Percentiles rank a stretch among this genome's conserved stretches.
These are phyloP conservation scores for Theretra japonica DNA, from an alignment of 2,888 invertebrate species.

Conservation along the genomic window DNA sequence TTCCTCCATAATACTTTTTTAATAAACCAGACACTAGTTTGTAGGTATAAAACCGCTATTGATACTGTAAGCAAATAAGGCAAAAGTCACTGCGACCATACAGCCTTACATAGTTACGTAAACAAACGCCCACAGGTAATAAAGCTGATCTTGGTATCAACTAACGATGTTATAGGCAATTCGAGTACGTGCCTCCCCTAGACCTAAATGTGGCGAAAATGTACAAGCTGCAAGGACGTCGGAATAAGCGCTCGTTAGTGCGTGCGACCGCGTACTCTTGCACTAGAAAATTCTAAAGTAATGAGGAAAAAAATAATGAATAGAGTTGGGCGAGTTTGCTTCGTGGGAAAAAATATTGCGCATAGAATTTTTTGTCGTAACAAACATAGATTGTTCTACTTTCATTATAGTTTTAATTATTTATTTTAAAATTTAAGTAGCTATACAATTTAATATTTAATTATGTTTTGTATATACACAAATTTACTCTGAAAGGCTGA, in stretches of 20 bases:
- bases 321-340: background rate
- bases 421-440: no score
- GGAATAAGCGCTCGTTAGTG: slow-evolving; percentile 19
- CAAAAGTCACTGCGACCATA: slow-evolving; percentile 19
- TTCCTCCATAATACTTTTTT: background rate
- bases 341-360: background rate
- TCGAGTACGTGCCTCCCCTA: slow-evolving; percentile 24
- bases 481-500: no score
- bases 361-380: background rate
- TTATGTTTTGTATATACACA: no score
- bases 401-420: background rate
- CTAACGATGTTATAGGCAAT: slow-evolving; percentile 25
- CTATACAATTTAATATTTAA: no score
- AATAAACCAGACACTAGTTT: background rate
- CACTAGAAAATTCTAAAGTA: background rate
- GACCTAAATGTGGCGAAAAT: slow-evolving; percentile 28
- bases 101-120: slow-evolving; percentile 23
- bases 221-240: slow-evolving; percentile 17
- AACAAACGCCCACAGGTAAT: slow-evolving; percentile 25
- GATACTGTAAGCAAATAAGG: background rate
- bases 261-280: slow-evolving; percentile 10
- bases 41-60: background rate
- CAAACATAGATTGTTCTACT: background rate
- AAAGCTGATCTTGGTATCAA: slow-evolving; percentile 23
- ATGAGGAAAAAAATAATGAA: background rate